Conservation (phyloP, 2,797 vertebrate genomes). For the Poeciliopsis presidionis region DNA sequence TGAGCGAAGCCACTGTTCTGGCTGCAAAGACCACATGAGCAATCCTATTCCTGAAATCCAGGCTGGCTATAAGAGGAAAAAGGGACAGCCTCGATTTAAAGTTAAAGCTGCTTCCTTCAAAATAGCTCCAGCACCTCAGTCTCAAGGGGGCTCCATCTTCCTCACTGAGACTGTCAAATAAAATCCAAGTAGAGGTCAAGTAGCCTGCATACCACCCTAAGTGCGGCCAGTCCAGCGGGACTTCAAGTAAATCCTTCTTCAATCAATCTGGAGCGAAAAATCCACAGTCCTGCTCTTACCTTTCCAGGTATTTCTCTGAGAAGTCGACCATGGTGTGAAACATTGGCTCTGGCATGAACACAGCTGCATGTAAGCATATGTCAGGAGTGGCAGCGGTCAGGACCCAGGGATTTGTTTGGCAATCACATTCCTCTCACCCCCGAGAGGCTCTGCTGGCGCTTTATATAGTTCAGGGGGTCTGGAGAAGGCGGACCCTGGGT, state of each 20-base stretch:
- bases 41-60: slow-evolving; percentile 76
- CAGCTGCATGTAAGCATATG: slow-evolving; percentile 67
- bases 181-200: slow-evolving; percentile 70
- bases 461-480: slow-evolving; percentile 81
- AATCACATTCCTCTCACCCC: slow-evolving; percentile 77
- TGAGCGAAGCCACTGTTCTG: slow-evolving; percentile 66
- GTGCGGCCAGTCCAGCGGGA: slow-evolving; percentile 38
- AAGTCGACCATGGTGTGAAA: slow-evolving; percentile 86
- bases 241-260: not conserved
- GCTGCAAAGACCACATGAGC: slow-evolving; percentile 69
- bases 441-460: slow-evolving; percentile 64
- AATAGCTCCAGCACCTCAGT: slow-evolving; percentile 62
- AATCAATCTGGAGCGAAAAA: not conserved
- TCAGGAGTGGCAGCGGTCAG: slow-evolving; percentile 37
- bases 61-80: slow-evolving; percentile 73
- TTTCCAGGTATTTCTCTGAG: slow-evolving; percentile 90
- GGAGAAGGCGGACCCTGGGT: slow-evolving; percentile 60
- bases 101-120: slow-evolving; percentile 55
- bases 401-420: slow-evolving; percentile 70
- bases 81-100: slow-evolving; percentile 68
- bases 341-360: slow-evolving; percentile 63
- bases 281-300: slow-evolving; percentile 78
- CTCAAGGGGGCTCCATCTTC: slow-evolving; percentile 54
- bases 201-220: slow-evolving; percentile 39
- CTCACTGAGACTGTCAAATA: slow-evolving; percentile 69